Conservation (phyloP, 2,888 invertebrate species). For the Hydroisotoma schaefferi region DNA sequence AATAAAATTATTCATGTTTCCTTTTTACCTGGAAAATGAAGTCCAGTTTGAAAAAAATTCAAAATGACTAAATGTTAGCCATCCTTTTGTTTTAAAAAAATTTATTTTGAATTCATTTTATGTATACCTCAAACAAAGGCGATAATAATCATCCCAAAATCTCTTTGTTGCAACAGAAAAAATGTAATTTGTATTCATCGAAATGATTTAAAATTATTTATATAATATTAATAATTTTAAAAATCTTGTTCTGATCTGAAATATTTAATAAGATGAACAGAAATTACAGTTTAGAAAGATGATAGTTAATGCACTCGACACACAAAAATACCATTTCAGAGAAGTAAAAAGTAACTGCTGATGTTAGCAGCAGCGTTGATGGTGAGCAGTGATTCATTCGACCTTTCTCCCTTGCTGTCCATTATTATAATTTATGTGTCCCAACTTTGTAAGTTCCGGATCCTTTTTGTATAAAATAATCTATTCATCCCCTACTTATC, state of each 20-base stretch:
- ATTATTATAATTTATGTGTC: conserved; percentile 28
- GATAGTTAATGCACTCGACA: background rate
- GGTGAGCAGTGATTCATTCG: conserved; percentile 2
- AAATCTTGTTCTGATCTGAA: background rate
- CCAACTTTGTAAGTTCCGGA: conserved; percentile 28
- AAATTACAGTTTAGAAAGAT: background rate
- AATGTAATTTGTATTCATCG: background rate
- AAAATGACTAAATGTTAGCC: no score
- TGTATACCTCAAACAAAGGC: no score
- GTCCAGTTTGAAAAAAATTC: no score
- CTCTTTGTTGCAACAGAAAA: no score
- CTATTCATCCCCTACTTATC: conserved; percentile 14
- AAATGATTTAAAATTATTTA: background rate
- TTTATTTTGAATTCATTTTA: no score
- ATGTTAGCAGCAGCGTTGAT: background rate
- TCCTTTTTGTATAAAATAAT: conserved; percentile 8
- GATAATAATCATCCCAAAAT: no score
- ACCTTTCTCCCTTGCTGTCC: conserved; percentile 1
- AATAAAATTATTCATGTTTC: no score
- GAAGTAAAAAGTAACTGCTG: no score
- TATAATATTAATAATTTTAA: background rate
- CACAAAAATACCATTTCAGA: no score
- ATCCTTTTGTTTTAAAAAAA: no score
- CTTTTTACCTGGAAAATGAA: no score
- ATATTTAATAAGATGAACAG: background rate